A percentile compares a stretch with the other conserved stretches of the same genome.
Conservation (phyloP, 2,888 invertebrate species). For the Nephrotoma guestfalica region DNA sequence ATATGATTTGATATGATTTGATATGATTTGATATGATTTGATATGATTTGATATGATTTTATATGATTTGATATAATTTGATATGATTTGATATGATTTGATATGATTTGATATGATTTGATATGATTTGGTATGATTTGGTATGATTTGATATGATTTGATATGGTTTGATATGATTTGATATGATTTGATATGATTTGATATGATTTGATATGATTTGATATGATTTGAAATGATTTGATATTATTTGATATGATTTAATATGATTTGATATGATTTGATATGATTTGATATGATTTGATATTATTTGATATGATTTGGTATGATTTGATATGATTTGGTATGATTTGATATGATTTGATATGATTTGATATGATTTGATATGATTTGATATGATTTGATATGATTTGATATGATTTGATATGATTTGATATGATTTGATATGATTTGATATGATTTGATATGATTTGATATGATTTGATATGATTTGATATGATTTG, state of each 20-base stretch:
- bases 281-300: neutral
- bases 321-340: neutral
- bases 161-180: neutral
- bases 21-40: neutral
- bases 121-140: neutral
- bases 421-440: too few relatives aligned
- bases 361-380: neutral
- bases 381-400: too few relatives aligned
- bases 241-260: too few relatives aligned
- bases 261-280: neutral
- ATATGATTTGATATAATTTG: too few relatives aligned
- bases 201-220: neutral
- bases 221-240: neutral
- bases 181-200: neutral
- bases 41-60: neutral
- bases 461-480: too few relatives aligned
- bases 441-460: too few relatives aligned
- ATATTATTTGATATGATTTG: neutral
- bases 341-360: neutral
- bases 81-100: neutral
- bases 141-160: neutral
- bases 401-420: too few relatives aligned
- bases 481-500: too few relatives aligned
- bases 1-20: too few relatives aligned
- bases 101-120: neutral